phyloP scores from a whole-genome alignment of 2,113 vertebrate genomes.

The Rhynchomys soricoides region DNA sequence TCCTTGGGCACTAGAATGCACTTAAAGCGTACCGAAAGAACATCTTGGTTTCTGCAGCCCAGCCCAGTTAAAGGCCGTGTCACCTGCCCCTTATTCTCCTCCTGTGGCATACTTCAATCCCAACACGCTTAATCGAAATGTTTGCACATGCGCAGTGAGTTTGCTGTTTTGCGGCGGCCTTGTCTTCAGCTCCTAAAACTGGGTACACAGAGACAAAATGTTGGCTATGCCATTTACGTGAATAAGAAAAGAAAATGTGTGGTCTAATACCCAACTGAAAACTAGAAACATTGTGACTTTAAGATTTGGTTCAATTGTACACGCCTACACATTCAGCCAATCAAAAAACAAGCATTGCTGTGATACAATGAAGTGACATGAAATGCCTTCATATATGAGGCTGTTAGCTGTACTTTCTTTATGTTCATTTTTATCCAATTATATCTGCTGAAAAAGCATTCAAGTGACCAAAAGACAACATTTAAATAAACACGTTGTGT shows the following conservation, averaged over 20 bases:
- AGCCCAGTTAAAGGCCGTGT: background rate
- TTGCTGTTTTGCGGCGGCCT: background rate
- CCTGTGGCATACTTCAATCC: background rate
- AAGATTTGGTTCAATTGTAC: background rate
- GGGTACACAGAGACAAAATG: background rate
- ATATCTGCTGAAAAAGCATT: background rate
- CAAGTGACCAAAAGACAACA: background rate
- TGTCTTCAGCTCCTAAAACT: background rate
- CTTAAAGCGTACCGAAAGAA: background rate
- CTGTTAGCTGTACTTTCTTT: background rate
- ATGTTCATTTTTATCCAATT: background rate
- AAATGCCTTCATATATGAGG: background rate
- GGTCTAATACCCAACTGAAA: background rate
- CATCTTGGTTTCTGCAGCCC: background rate
- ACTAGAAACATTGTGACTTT: background rate
- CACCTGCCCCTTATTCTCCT: background rate
- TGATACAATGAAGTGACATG: background rate
- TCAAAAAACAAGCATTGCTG: background rate
- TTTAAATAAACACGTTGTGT: background rate
- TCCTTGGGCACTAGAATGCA: background rate
- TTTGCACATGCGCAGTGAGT: background rate
- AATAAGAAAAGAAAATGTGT: background rate
- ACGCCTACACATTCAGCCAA: background rate
- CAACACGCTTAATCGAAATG: background rate
- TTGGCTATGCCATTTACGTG: background rate